Conservation (phyloP, 2,888 invertebrate genomes). For the Metallyticus violacea region DNA sequence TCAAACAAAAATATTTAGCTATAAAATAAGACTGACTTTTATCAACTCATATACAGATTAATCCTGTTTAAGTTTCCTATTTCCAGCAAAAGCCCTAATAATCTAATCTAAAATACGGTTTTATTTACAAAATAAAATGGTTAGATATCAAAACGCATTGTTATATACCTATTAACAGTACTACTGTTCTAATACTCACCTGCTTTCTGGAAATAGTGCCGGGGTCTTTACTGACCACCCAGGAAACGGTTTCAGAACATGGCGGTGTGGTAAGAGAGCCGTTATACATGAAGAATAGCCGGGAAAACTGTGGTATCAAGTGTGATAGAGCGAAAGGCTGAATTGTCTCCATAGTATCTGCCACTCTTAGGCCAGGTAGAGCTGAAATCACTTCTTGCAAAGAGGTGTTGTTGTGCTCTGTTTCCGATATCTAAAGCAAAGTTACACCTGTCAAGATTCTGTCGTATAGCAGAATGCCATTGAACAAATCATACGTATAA, state of each 20-base stretch:
- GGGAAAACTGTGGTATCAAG: slow-evolving; percentile 55
- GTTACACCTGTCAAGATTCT: too few species aligned
- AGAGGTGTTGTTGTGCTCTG: slow-evolving; percentile 16
- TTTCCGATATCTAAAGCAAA: slow-evolving; percentile 7
- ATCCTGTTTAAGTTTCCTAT: too few species aligned
- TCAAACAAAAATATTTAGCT: too few species aligned
- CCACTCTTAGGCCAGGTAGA: slow-evolving; percentile 51
- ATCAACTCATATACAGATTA: too few species aligned
- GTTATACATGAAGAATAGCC: slow-evolving; percentile 65
- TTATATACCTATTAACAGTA: too few species aligned
- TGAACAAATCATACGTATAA: too few species aligned
- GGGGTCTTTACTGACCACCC: slow-evolving; percentile 60
- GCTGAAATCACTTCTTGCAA: slow-evolving; percentile 50
- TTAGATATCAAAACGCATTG: too few species aligned
- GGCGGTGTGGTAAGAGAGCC: slow-evolving; percentile 52
- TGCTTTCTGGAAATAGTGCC: slow-evolving; percentile 58
- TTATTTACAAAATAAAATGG: too few species aligned
- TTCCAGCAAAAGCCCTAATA: too few species aligned
- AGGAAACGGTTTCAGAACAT: slow-evolving; percentile 53
- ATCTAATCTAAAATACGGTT: too few species aligned
- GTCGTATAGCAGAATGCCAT: too few species aligned
- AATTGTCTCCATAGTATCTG: slow-evolving; percentile 52
- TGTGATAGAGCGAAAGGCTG: slow-evolving; percentile 52
- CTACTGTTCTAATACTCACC: slow-evolving; percentile 46
- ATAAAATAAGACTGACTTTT: too few species aligned